Base-by-base conservation (phyloP, 1,140 invertebrate species). In the Procambarus virginalis region DNA sequence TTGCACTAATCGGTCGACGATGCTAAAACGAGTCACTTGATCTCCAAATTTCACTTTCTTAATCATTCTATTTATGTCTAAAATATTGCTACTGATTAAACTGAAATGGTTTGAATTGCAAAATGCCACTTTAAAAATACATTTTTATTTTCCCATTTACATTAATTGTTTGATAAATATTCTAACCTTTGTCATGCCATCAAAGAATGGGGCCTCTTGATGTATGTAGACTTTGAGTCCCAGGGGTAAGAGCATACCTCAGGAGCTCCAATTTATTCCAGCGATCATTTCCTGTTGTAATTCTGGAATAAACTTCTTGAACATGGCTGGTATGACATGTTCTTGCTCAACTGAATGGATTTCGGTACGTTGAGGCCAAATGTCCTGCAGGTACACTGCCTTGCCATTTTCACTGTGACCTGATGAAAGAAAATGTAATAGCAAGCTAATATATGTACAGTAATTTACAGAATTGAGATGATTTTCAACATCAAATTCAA, bases 201-300 rank as follows among this genome's bases (percentile, higher is more conserved):
- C 96, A 94, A 99, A 99, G 95, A 99, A 99, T n/a, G 99, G 99
- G 98, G 98, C 92, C 95, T 96, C 94, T 99, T 99, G 89, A 99
- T 99, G 93, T 99, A 99, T 0, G 99, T 99, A 0, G 98, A 99
- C 49, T 95, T 94, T 0, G 92, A 84, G 93, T 99, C 97, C 99
- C 99, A 99, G 0, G 97, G 97, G 94, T 99, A n/a, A 99, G 8
- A 99, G 94, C 93, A 96, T 95, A 46, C 96, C 76, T 96, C 95
- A 0, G 98, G 97, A 34, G 97, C 10, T 96, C 93, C 73, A 99
- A 94, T 0, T 94, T 94, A 93, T 98, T 97, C 99, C 99, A 99
- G 64, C 96, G 96, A 1, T 95, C 93, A 34, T 97, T 99, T 22
- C 91, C 91, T 22, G 91, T 86, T 51, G 92, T 92, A 49, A 98